Base-by-base conservation (phyloP, 2,113 vertebrate genomes). In the Chaetops frenatus region DNA sequence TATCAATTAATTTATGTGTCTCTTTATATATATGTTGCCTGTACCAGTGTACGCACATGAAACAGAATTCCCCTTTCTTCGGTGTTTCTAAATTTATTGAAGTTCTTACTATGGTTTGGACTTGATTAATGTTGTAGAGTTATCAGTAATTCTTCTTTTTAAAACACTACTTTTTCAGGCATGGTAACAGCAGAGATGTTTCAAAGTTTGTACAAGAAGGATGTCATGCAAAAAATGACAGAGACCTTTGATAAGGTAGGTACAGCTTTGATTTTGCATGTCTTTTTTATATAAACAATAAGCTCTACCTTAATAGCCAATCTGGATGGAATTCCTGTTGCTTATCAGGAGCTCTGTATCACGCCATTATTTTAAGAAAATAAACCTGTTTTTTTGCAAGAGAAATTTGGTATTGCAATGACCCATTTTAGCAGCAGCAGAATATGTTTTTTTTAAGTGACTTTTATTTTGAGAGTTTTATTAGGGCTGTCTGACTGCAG, bases 161-260 rank as follows among this genome's bases (percentile, higher is more conserved):
- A 28, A 92, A 93, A 87, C 27, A 10, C 65, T 83, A 22, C 45
- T 81, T 91, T 66, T 86, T 57, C 72, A 99, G 99, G 99, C 62
- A 96, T 99, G 96, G 98, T 99, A 60, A 99, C 99, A 53, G 99
- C 99, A 72, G 99, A 99, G 96, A 98, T 99, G 98, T 99, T 99
- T 97, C 98, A 98, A 50, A 99, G 96, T 95, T 98, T 97, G 96
- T 97, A 97, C 33, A 98, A 98, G 92, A 95, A 92, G 42, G 98
- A 99, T 29, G 91, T 99, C 33, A 98, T 98, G 98, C 97, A 74
- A 70, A 99, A 98, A 97, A 99, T 99, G 98, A 98, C 98, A 17
- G 99, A 99, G 95, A 98, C 98, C 83, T 97, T 99, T 94, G 99
- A 99, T 96, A 98, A 99, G 98, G 99, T 99, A 71, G 51, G 94